A percentile compares a stretch with the other conserved stretches of the same genome.
phyloP scores from a whole-genome alignment of 2,797 vertebrate genomes.

The Mormyrops attenuatus region DNA sequence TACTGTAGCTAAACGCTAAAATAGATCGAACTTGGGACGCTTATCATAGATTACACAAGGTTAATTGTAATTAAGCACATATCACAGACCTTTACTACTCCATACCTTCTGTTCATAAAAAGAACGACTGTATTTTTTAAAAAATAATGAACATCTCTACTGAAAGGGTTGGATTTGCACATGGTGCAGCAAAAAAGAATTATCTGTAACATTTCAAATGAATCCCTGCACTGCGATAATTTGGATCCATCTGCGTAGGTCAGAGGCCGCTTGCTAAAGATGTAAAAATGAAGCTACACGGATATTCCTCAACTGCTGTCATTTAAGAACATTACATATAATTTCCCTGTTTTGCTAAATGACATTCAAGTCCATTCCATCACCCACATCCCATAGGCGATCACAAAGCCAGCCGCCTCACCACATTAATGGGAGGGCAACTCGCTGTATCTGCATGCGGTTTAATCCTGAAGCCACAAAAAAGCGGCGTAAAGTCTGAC shows the following conservation, averaged over 20 bases:
- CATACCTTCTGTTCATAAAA: not conserved
- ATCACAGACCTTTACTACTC: not conserved
- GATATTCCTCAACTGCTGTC: slow-evolving; percentile 4
- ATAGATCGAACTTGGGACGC: not conserved
- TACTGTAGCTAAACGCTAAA: not conserved
- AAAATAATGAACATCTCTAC: slow-evolving; percentile 2
- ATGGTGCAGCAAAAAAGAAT: not conserved
- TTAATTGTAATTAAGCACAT: not conserved
- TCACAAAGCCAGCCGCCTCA: not conserved
- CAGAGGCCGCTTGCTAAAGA: not conserved
- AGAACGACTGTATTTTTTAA: not conserved
- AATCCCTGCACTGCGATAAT: not conserved
- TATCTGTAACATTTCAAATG: not conserved
- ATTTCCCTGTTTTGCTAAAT: not conserved
- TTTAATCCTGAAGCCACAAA: not conserved
- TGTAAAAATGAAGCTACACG: not conserved
- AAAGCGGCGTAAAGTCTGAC: not conserved
- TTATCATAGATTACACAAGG: not conserved
- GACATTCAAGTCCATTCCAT: not conserved
- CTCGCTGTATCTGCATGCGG: not conserved
- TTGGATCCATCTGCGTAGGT: not conserved
- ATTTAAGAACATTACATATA: not conserved
- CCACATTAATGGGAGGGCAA: not conserved
- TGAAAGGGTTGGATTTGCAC: not conserved
- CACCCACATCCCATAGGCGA: not conserved